phyloP scores from a whole-genome alignment of 2,888 invertebrate genomes.

The Drosophila parthenogenetica region DNA sequence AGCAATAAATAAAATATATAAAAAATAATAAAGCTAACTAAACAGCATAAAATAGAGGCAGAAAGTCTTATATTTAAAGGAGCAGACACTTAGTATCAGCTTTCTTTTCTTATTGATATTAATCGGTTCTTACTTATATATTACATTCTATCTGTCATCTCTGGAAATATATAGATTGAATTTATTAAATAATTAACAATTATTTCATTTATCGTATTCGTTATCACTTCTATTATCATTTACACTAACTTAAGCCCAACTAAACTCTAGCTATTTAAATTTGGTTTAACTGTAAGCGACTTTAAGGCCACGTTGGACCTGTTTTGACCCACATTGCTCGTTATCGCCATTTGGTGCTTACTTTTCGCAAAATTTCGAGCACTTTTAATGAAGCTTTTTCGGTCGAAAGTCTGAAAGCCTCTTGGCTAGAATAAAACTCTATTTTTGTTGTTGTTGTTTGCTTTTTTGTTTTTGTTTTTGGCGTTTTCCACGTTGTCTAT shows the following conservation, averaged over 20 bases:
- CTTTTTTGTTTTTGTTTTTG: constrained; percentile 7
- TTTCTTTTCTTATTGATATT: no score
- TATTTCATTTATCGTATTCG: no score
- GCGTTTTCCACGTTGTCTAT: constrained; percentile 40
- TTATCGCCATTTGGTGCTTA: constrained; percentile 7
- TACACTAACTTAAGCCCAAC: no score
- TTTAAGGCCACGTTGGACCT: constrained; percentile 4
- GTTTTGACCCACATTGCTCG: constrained; percentile 30
- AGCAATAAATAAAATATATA: neutral
- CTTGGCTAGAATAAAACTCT: constrained; percentile 11
- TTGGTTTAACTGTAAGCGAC: neutral
- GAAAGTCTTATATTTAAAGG: no score
- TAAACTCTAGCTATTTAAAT: neutral
- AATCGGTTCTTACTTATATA: no score
- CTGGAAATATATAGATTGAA: no score
- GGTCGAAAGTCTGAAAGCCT: constrained; percentile 23
- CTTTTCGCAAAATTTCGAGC: constrained; percentile 29
- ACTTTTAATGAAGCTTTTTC: constrained; percentile 40
- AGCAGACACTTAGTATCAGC: no score
- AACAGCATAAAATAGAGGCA: no score
- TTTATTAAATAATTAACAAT: no score
- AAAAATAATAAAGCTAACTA: neutral
- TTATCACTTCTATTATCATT: no score
- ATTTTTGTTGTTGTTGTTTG: no score
- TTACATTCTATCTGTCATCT: no score